phyloP scores from a whole-genome alignment of 2,888 invertebrate species.

The Mayetiola destructor region DNA sequence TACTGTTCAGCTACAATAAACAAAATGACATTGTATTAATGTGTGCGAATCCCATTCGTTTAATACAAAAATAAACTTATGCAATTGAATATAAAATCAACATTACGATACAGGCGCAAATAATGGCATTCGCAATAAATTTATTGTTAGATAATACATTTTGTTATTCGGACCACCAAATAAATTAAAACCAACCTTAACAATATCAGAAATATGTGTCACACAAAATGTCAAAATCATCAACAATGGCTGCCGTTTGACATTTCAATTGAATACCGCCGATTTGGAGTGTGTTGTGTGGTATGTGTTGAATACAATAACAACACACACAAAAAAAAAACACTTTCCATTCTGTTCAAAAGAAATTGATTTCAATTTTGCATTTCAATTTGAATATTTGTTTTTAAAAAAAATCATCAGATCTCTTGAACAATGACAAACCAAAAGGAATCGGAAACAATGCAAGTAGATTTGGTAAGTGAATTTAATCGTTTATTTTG shows the following conservation, averaged over 20 bases:
- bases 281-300: neutral
- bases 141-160: too few relatives aligned
- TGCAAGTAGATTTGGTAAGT: constrained; percentile 20
- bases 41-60: neutral
- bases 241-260: constrained; percentile 2
- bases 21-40: neutral
- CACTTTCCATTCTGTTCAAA: neutral
- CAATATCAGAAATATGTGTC: neutral
- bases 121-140: too few relatives aligned
- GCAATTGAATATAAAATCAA: neutral
- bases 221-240: neutral
- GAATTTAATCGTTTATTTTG: neutral
- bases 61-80: neutral
- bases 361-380: neutral
- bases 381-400: too few relatives aligned
- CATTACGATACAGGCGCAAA: too few relatives aligned
- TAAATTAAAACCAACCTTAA: neutral
- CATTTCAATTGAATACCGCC: neutral
- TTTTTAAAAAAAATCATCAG: neutral
- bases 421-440: neutral
- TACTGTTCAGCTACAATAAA: neutral
- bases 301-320: neutral
- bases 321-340: neutral
- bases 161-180: too few relatives aligned
- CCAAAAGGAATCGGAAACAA: neutral